Evolutionary conservation across 2,797 vertebrate genomes (phyloP).

Genomic region (Anguilla pacifica): DNA sequence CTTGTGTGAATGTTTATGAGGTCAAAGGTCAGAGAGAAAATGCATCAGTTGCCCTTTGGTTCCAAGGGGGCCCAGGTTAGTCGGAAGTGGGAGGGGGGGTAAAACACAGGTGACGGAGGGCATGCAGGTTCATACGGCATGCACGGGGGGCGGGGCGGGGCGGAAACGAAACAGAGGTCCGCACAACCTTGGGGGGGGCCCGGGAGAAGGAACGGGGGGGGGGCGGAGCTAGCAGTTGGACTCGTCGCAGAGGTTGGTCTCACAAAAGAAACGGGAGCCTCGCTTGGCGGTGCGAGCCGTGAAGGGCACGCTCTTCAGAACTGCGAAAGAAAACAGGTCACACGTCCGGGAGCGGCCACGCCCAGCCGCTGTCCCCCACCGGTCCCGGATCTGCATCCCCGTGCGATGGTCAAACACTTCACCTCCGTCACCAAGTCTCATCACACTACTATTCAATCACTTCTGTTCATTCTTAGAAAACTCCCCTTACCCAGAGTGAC

Average conservation of each 20-base stretch:
- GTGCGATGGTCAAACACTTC: background rate
- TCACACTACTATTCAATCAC: background rate
- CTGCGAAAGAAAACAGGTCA: constrained; percentile 85
- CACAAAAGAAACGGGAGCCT: constrained; percentile 99
- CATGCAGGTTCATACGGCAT: constrained; percentile 30
- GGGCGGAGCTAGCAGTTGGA: constrained; percentile 86
- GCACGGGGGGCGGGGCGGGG: background rate
- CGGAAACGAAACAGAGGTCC: background rate
- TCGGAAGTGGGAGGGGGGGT: background rate
- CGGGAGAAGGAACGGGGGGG: constrained; percentile 8
- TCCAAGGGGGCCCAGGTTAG: constrained; percentile 21
- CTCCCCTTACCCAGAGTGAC: background rate
- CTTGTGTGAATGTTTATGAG: background rate
- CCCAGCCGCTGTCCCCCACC: background rate
- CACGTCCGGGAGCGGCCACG: background rate
- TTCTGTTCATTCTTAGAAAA: background rate
- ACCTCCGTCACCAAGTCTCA: background rate
- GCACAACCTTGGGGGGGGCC: constrained; percentile 31
- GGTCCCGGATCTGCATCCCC: background rate
- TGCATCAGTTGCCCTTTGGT: background rate
- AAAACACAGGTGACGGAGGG: background rate
- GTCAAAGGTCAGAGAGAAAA: constrained; percentile 16
- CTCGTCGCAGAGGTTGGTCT: constrained; percentile 94
- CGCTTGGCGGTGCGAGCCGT: constrained; percentile 99
- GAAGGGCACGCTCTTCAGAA: constrained; percentile 99